Conservation (phyloP, 2,888 invertebrate genomes). For the Metallyticus violacea region DNA sequence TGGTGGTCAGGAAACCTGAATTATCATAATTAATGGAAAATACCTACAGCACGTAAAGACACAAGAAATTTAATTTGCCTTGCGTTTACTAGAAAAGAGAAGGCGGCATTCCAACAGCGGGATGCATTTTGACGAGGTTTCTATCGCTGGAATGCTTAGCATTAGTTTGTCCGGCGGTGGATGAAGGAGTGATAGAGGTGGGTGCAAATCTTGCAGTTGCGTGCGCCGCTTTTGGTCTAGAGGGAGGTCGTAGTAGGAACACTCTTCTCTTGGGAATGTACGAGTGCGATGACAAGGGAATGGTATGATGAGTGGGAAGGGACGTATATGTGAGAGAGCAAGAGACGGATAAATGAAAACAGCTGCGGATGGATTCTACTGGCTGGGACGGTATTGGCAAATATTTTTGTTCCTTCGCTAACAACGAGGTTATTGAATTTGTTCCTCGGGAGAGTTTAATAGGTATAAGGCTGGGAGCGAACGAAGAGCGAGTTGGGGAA, state of each 20-base stretch:
- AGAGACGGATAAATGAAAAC: conserved; percentile 26
- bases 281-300: conserved; percentile 1
- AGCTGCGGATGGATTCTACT: conserved; percentile 11
- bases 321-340: background rate
- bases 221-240: background rate
- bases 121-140: background rate
- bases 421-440: conserved; percentile 27
- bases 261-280: background rate
- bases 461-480: conserved; percentile 1
- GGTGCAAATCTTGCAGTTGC: background rate
- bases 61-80: too few relatives aligned
- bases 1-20: too few relatives aligned
- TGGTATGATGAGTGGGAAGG: background rate
- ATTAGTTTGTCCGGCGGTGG: background rate
- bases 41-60: too few relatives aligned
- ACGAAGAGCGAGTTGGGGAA: background rate
- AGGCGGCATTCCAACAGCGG: background rate
- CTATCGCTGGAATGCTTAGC: background rate
- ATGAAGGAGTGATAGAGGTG: background rate
- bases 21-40: too few relatives aligned
- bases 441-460: conserved; percentile 23
- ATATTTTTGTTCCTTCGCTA: conserved; percentile 26
- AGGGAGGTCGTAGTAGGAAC: background rate
- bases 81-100: background rate
- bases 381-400: conserved; percentile 23